Conservation (phyloP, 2,113 vertebrate species). For the Dromiciops gliroides region DNA sequence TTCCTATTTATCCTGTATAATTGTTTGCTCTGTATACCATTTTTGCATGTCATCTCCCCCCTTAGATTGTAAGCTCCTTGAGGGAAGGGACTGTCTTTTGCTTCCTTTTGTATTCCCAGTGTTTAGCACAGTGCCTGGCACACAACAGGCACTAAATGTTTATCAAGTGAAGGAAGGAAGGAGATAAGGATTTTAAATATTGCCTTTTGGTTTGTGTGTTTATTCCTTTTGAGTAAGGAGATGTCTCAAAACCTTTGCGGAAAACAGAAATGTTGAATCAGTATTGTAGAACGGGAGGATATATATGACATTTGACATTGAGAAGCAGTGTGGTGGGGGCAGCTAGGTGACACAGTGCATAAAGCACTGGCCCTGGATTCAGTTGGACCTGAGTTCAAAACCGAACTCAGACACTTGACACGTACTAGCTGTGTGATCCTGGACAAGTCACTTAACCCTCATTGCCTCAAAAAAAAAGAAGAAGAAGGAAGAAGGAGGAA, state of each 20-base stretch:
- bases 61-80: neutral
- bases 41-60: neutral
- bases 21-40: neutral
- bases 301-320: neutral
- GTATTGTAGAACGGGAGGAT: neutral
- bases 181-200: conserved; percentile 37
- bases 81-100: neutral
- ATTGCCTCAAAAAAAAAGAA: too few species aligned
- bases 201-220: conserved; percentile 15
- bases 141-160: neutral
- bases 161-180: neutral
- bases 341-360: too few species aligned
- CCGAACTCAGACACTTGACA: too few species aligned
- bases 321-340: neutral
- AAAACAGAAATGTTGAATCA: neutral
- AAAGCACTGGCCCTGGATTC: too few species aligned
- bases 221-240: conserved; percentile 2
- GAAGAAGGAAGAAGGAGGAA: too few species aligned
- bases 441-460: too few species aligned
- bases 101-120: neutral
- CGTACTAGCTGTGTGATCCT: too few species aligned
- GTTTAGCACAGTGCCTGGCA: neutral
- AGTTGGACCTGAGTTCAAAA: too few species aligned
- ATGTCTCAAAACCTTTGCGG: conserved; percentile 33
- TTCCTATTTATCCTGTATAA: neutral